Evolutionary conservation across 2,113 vertebrate genomes (phyloP), one percentile per base, ranked within the genome.

Genomic region (Oceanites oceanicus): DNA sequence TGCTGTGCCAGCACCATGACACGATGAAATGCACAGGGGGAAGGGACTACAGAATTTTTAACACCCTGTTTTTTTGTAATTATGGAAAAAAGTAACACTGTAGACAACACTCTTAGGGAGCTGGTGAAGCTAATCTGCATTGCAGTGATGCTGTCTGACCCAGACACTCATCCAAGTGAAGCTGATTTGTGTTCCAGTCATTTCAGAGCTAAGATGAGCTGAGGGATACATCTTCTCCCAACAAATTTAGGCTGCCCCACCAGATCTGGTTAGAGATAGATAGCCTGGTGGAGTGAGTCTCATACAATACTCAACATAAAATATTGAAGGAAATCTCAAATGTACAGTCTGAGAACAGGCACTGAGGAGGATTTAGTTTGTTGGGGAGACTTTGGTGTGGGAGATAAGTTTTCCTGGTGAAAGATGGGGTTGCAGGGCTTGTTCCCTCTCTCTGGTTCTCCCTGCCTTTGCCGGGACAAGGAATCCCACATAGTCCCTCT

Each of bases 1-100:
- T 55, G 40, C 42, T 34, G 23, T 17, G 44, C 36, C 50, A 34
- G 21, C 0, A 0, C 47, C 5, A 2, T 4, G 0, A 47, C 10
- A 2, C 2, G 36, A 40, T 11, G 58, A 84, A 68, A 78, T 23
- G 45, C 30, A 75, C 11, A 23, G 2, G 7, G 2, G 90, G 74
- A 32, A 59, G 68, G 49, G 34, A 38, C 23, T 38, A 55, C 25
- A 80, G 68, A 23, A 66, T 66, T 77, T 47, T 50, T 81, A 40
- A 59, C 73, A 71, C 10, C 27, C 23, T 73, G 53, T 49, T 0
- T 9, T 9, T 52, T 86, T 52, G 44, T 80, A 85, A 42, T 62
- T 68, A 27, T 27, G 53, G 65, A 85, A 63, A 82, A 62, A 55
- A 21, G 15, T 20, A 40, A 20, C 29, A 17, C 26, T 67, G 45